phyloP scores from a whole-genome alignment of 2,888 invertebrate genomes.

The Thera britannica region DNA sequence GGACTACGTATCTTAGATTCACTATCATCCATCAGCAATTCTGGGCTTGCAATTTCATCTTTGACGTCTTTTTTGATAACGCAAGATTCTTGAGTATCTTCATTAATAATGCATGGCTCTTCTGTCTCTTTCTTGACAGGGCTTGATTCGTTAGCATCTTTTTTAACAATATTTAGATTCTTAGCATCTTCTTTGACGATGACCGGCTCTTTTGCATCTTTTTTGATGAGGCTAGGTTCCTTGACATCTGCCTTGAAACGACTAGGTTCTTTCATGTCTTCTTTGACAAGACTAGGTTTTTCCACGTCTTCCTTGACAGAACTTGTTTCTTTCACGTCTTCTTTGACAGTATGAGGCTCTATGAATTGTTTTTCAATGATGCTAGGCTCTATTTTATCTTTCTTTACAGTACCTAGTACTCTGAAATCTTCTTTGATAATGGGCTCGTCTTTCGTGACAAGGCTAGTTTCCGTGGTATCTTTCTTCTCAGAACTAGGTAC shows the following conservation, averaged over 20 bases:
- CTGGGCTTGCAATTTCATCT: slow-evolving; percentile 4
- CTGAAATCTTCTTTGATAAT: background rate
- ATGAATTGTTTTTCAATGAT: slow-evolving; percentile 12
- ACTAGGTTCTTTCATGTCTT: slow-evolving; percentile 17
- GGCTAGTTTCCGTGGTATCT: slow-evolving; percentile 1
- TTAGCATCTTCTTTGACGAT: slow-evolving; percentile 6
- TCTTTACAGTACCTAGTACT: slow-evolving; percentile 7
- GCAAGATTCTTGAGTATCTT: background rate
- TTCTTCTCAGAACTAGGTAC: background rate
- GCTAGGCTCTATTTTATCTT: background rate
- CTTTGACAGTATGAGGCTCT: slow-evolving; percentile 10
- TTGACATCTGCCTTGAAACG: slow-evolving; percentile 10
- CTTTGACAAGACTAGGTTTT: slow-evolving; percentile 20
- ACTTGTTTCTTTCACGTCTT: background rate
- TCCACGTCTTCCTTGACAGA: background rate
- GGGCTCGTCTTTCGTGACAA: slow-evolving; percentile 2
- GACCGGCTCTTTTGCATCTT: slow-evolving; percentile 22
- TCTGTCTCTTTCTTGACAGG: slow-evolving; percentile 3
- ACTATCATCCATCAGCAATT: slow-evolving; percentile 4
- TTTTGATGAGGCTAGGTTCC: slow-evolving; percentile 9
- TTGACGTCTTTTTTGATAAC: background rate
- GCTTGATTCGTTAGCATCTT: slow-evolving; percentile 16
- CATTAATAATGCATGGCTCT: background rate
- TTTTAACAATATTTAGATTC: slow-evolving; percentile 4
- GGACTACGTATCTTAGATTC: background rate